These are phyloP conservation scores for Dione vanillae DNA, from an alignment of 2,888 invertebrate species.

Conservation along the genomic window DNA sequence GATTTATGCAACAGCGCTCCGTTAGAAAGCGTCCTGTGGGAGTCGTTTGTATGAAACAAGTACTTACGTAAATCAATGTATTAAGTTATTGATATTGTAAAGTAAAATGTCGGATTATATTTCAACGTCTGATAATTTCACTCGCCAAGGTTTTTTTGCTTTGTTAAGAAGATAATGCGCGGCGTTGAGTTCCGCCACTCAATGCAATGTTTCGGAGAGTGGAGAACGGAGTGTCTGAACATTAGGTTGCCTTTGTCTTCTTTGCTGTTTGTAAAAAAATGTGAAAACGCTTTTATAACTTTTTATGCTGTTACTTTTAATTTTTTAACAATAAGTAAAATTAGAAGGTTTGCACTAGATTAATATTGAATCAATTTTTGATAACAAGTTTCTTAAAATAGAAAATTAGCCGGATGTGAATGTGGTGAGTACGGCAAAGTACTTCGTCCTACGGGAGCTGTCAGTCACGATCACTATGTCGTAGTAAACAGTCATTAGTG, in stretches of 20 bases:
- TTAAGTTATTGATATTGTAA: neutral
- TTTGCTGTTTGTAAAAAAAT: too few relatives aligned
- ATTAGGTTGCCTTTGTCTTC: too few relatives aligned
- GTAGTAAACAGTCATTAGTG: conserved; percentile 30
- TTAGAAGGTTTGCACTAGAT: too few relatives aligned
- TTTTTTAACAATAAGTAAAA: too few relatives aligned
- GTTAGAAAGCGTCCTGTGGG: conserved; percentile 57
- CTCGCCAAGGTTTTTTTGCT: too few relatives aligned
- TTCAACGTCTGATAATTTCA: too few relatives aligned
- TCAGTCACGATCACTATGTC: conserved; percentile 31
- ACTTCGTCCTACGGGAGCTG: conserved; percentile 30
- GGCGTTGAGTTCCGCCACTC: too few relatives aligned
- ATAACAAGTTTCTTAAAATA: conserved; percentile 15
- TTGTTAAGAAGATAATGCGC: too few relatives aligned
- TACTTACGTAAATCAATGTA: neutral
- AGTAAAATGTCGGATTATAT: neutral
- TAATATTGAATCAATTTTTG: neutral
- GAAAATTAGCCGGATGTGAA: neutral
- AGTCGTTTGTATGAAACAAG: conserved; percentile 51
- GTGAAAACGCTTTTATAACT: too few relatives aligned
- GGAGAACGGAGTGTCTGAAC: too few relatives aligned
- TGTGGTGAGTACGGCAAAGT: conserved; percentile 17
- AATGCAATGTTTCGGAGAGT: too few relatives aligned
- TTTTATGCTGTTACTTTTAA: too few relatives aligned
- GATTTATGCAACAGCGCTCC: neutral